Conservation (phyloP, 2,113 vertebrate genomes). For the Corydoras maculifer region DNA sequence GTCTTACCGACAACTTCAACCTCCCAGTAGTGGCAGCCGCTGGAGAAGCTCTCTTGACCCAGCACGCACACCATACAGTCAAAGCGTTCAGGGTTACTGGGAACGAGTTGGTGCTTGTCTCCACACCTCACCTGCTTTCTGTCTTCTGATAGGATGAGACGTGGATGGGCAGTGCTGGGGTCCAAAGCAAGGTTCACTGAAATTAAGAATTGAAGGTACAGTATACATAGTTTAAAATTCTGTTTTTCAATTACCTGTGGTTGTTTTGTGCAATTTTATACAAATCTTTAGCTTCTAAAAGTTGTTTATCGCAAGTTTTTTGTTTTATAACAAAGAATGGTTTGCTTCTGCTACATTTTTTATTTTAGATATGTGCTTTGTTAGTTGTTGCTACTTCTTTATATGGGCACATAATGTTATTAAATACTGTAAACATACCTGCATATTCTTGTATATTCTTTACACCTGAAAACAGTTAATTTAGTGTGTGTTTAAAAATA, state of each 20-base stretch:
- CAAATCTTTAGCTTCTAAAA: too few species aligned
- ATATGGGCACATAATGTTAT: neutral
- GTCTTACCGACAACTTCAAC: constrained; percentile 63
- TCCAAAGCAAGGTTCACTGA: constrained; percentile 62
- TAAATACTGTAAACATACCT: constrained; percentile 41
- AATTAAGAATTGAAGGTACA: neutral
- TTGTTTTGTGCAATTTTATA: too few species aligned
- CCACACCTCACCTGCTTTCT: constrained; percentile 59
- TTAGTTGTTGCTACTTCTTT: neutral
- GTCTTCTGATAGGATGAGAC: constrained; percentile 60
- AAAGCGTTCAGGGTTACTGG: constrained; percentile 55
- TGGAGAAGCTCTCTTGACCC: constrained; percentile 54
- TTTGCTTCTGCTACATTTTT: too few species aligned
- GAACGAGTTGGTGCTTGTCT: constrained; percentile 47
- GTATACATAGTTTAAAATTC: neutral
- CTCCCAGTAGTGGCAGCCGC: constrained; percentile 68
- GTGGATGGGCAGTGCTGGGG: constrained; percentile 54
- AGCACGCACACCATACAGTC: constrained; percentile 60
- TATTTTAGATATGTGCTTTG: too few species aligned
- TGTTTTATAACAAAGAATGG: too few species aligned
- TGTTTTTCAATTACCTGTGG: too few species aligned
- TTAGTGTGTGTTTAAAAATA: constrained; percentile 8
- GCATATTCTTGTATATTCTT: constrained; percentile 59
- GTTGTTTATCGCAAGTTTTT: too few species aligned
- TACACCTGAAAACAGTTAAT: constrained; percentile 46